Base-by-base conservation (phyloP, 2,888 invertebrate species). In the Poecilobothrus nobilitatus region DNA sequence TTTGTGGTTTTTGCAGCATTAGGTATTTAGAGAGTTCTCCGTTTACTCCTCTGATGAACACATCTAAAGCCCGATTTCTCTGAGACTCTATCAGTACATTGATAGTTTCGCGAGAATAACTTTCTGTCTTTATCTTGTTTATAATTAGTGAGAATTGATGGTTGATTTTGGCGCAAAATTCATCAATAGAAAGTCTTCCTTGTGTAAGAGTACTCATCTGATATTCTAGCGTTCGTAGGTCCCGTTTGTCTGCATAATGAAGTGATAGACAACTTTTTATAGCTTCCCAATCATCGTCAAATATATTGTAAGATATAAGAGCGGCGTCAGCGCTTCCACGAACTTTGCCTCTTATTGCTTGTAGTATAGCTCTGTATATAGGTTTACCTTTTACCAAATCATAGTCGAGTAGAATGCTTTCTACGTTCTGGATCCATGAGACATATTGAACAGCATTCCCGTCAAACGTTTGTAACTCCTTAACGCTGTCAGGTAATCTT, bases 281-380 rank as follows among this genome's bases (percentile, higher is more conserved):
- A 0, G 67, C 22, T 5, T 18, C 0, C 69, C 69, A 68, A 27
- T 64, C 61, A 9, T 68, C 63, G 8, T 69, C 65, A 27, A 69
- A 69, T 21, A 69, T 33, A 34, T 69, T 69, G 44, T 69, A 69
- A 2, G 67, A 69, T n/a, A 69, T 69, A 10, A 67, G 21, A 1
- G 67, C 69, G 8, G 33, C 34, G 21, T 67, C 69, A 15, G 69
- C 65, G 18, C 21, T 34, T 1, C 34, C 61, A 62, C 53, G 27
- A 18, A 62, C 20, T 66, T 66, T 41, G 2, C 22, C 10, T 64
- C 64, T 21, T 1, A 64, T 64, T 8, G 22, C 22, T 33, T 64
- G 27, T 1, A 64, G 18, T 0, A 64, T 64, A 18, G 64, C 64
- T 18, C 64, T 9, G 18, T 64, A 64, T 62, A 64, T 64, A 0